Evolutionary conservation across 2,797 vertebrate genomes (phyloP), one percentile per base, ranked within the genome.

Genomic region (Silurus lanzhouensis): DNA sequence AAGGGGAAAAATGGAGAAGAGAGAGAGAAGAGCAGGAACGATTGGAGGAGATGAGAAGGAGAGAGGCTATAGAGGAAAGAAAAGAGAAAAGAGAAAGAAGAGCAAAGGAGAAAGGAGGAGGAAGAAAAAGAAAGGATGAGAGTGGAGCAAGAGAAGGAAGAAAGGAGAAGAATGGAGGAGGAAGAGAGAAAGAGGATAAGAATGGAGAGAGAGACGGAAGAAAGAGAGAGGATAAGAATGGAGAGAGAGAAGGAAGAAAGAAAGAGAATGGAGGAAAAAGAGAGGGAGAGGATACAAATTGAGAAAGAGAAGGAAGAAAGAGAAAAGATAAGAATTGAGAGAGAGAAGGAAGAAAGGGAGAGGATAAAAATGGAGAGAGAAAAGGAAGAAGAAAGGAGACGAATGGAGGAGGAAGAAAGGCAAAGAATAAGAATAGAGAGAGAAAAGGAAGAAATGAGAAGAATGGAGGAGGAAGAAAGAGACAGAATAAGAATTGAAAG

Each of bases 311-410:
- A 86, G 15, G 20, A 58, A 44, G 22, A 82, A 14, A 82, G 22
- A 25, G 68, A 20, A n/a, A 38, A 0, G 78, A 84, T 20, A 6
- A n/a, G 10, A 48, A 25, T 79, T 61, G 58, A 68, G 12, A 52
- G 48, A 52, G 31, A 86, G n/a, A 58, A 94, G 91, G 90, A 83
- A 93, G 94, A n/a, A 88, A n/a, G 6, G 1, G 83, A 17, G 14
- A 82, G 31, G 38, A 13, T 46, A 0, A 9, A n/a, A 22, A 67
- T 46, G 5, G 27, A 31, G 48, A 9, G 72, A 44, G 64, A 66
- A 27, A 70, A 94, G 92, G 90, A 85, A 93, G 95, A 22, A 87
- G 60, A 87, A 52, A 13, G 61, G 9, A 71, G 13, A 22, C 19
- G 19, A 5, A 55, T 80, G 48, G 27, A 77, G 55, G 84, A 87